Percentiles rank a stretch among this genome's conserved stretches.
Conservation (phyloP, 1,140 invertebrate species). For the Aphelenchoides besseyi region DNA sequence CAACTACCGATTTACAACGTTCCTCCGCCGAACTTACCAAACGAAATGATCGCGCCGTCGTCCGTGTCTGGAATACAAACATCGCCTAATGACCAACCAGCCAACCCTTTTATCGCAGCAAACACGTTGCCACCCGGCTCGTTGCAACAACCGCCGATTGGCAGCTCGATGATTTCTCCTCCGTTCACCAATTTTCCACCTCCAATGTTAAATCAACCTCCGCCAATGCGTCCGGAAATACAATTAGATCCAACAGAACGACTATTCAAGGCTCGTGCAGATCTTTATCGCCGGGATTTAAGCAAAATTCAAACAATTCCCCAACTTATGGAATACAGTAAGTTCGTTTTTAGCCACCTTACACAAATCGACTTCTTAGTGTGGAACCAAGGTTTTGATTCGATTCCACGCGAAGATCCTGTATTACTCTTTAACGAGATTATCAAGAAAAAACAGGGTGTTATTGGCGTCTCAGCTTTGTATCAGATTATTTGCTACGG, state of each 20-base stretch:
- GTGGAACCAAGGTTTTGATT: slow-evolving; percentile 22
- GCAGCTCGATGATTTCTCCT: slow-evolving; percentile 11
- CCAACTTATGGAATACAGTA: slow-evolving; percentile 24
- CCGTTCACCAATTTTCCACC: slow-evolving; percentile 12
- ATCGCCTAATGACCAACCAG: no score
- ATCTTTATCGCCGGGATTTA: slow-evolving; percentile 26
- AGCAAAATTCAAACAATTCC: slow-evolving; percentile 12
- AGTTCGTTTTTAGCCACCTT: not conserved
- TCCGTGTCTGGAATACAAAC: no score
- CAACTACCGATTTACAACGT: no score
- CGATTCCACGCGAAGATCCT: slow-evolving; percentile 24
- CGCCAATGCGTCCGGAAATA: not conserved
- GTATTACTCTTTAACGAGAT: slow-evolving; percentile 30
- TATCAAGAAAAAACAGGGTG: slow-evolving; percentile 28
- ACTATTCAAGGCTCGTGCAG: slow-evolving; percentile 13
- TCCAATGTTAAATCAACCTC: not conserved
- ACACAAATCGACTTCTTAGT: slow-evolving; percentile 21
- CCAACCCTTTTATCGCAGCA: no score
- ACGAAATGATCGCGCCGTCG: no score
- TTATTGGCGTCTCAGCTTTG: slow-evolving; percentile 24
- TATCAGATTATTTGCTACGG: slow-evolving; percentile 29
- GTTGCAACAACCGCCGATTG: no score
- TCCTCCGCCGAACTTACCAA: no score
- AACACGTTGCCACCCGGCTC: no score
- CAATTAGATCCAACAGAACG: slow-evolving; percentile 11